Base-by-base conservation (phyloP, 2,888 invertebrate species). In the Drosophila infuscata region DNA sequence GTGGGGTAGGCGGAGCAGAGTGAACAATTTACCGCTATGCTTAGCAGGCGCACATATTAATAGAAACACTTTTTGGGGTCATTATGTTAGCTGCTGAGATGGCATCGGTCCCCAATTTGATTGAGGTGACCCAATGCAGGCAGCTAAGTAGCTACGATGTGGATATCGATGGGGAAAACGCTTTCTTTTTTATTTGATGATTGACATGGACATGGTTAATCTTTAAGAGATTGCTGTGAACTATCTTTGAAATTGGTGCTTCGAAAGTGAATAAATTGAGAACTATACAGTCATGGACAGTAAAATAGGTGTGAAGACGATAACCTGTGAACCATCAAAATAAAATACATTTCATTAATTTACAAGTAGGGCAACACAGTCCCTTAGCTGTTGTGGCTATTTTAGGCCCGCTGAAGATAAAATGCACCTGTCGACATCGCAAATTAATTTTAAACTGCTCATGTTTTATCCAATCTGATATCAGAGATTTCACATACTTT, bases 31-130 rank as follows among this genome's bases (percentile, higher is more conserved):
- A 89, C 76, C 62, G 88, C 82, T 73, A 58, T 69, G 73, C 74
- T 79, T 68, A 76, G 81, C 67, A 75, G 71, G 62, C 74, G 53
- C 70, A 72, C 84, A 82, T 82, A 85, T 84, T 82, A 84, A 77
- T 85, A 88, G 89, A 72, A 82, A 62, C 64, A 61, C 73, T 82
- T 88, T 87, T 89, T 83, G 65, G 82, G 85, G 88, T 89, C 85
- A 85, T 87, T 84, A 87, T 74, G 75, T 67, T 76, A 38, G 76
- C 58, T 63, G 75, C 71, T 66, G 81, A 62, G 60, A 54, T 57
- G 64, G 63, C 38, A 57, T 56, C 70, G 57, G 64, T 74, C 20
- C 48, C 66, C 41, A 58, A 66, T 71, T 69, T 60, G 70, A 88
- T 81, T 84, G 68, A 76, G 83, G 81, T 76, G 73, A 61, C 49